Evolutionary conservation across 2,113 vertebrate genomes (phyloP), one percentile per base, ranked within the genome.

Genomic region (Glareola pratincola): DNA sequence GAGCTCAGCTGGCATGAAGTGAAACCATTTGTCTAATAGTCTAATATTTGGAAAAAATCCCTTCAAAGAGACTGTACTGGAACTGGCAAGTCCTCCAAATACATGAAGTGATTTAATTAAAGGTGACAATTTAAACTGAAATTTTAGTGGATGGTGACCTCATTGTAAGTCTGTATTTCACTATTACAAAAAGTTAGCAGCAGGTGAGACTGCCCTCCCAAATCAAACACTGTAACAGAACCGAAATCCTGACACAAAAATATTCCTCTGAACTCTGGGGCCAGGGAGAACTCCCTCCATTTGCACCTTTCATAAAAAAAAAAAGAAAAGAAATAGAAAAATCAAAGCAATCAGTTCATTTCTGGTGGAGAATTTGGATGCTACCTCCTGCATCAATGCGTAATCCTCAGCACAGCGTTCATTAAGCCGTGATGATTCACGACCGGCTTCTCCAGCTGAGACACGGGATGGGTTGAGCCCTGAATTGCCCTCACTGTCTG

Each of bases 51-150:
- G 94, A 66, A 97, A 91, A 54, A 73, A 85, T 85, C 92, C 80
- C 82, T 97, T 90, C 79, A 29, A 64, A 96, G 37, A 29, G 32
- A 50, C 60, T 94, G 87, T 87, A 57, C 73, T 59, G 56, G 53
- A 94, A 92, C 88, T 87, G 95, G 92, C 78, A 82, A 95, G 91
- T 92, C 92, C 91, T 97, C 93, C 93, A 96, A 91, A 94, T 81
- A 88, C 81, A 92, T 34, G 39, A 45, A 90, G 83, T 86, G 93
- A 97, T 96, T 97, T 98, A 97, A 98, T 98, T 97, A 93, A 95
- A 96, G 82, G 74, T 92, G 97, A 97, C 98, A 97, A 96, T 90
- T 50, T 64, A 76, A 95, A 91, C 34, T 82, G 69, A 80, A 48
- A 76, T 90, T 96, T 87, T 80, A 57, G 56, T 89, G 90, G 92